Percentiles rank a stretch among this genome's conserved stretches.
These are phyloP conservation scores for Petrocephalus zakoni DNA, from an alignment of 2,113 vertebrate species.

Conservation along the genomic window DNA sequence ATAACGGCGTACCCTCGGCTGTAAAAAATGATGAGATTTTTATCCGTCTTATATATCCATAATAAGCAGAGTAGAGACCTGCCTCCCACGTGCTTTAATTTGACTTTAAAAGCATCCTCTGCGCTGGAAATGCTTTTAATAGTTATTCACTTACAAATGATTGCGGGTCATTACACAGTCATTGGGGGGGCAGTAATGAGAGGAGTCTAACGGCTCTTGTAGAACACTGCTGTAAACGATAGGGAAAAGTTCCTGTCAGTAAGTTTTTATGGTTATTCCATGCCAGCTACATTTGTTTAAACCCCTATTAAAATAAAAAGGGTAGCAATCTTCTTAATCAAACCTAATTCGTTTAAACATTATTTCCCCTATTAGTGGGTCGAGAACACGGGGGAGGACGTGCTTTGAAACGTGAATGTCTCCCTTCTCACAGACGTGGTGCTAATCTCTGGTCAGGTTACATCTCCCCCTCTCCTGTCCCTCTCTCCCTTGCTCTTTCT, in stretches of 20 bases:
- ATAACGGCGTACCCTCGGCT: constrained; percentile 30
- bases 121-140: constrained; percentile 86
- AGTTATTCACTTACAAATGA: constrained; percentile 93
- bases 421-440: constrained; percentile 38
- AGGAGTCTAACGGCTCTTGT: constrained; percentile 89
- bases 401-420: constrained; percentile 15
- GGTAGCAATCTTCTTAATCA: constrained; percentile 60
- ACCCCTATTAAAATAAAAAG: constrained; percentile 58
- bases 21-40: constrained; percentile 30
- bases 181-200: constrained; percentile 93
- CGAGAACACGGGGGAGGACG: constrained; percentile 22
- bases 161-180: constrained; percentile 96
- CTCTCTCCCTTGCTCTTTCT: constrained; percentile 21
- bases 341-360: constrained; percentile 55
- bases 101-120: constrained; percentile 80
- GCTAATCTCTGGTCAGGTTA: constrained; percentile 48
- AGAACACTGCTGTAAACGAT: constrained; percentile 85
- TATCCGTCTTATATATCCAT: constrained; percentile 48
- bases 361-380: constrained; percentile 46
- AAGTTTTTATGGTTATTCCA: constrained; percentile 86
- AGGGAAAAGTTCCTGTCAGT: constrained; percentile 82
- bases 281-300: constrained; percentile 54
- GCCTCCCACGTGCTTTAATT: constrained; percentile 86
- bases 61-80: constrained; percentile 51
- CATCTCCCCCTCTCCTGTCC: constrained; percentile 25